A percentile compares a stretch with the other conserved stretches of the same genome.
Evolutionary conservation across 2,888 invertebrate genomes (phyloP).

Genomic region (Anorthoa munda): DNA sequence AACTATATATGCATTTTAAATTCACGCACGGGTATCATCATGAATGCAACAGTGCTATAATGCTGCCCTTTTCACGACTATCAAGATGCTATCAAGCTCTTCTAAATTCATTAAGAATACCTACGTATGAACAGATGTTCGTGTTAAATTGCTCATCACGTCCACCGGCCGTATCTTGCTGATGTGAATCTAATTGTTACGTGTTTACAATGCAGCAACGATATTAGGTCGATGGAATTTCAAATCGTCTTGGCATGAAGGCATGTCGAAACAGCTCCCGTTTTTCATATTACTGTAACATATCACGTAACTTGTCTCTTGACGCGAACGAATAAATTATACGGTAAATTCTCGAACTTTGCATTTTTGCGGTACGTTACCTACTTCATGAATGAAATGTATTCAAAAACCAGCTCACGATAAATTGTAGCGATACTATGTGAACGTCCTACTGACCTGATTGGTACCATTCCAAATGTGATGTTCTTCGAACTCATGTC

Average conservation of each 20-base stretch:
- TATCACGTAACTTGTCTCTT: conserved; percentile 77
- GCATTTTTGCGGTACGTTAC: conserved; percentile 67
- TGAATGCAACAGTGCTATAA: conserved; percentile 54
- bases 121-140: conserved; percentile 71
- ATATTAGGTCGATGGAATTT: conserved; percentile 79
- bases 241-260: conserved; percentile 74
- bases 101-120: conserved; percentile 73
- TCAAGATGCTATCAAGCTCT: conserved; percentile 68
- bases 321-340: conserved; percentile 75
- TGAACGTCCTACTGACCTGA: conserved; percentile 91
- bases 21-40: conserved; percentile 22
- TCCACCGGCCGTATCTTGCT: conserved; percentile 66
- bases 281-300: conserved; percentile 75
- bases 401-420: conserved; percentile 62
- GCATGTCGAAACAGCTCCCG: conserved; percentile 74
- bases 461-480: conserved; percentile 99
- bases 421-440: conserved; percentile 60
- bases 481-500: conserved; percentile 99
- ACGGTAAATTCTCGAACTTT: conserved; percentile 69
- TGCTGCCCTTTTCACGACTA: conserved; percentile 66
- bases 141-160: conserved; percentile 77
- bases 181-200: conserved; percentile 80
- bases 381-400: conserved; percentile 59
- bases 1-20: conserved; percentile 23
- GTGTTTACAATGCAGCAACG: conserved; percentile 77